Base-by-base conservation (phyloP, 2,797 vertebrate genomes). In the Fundulus diaphanus region DNA sequence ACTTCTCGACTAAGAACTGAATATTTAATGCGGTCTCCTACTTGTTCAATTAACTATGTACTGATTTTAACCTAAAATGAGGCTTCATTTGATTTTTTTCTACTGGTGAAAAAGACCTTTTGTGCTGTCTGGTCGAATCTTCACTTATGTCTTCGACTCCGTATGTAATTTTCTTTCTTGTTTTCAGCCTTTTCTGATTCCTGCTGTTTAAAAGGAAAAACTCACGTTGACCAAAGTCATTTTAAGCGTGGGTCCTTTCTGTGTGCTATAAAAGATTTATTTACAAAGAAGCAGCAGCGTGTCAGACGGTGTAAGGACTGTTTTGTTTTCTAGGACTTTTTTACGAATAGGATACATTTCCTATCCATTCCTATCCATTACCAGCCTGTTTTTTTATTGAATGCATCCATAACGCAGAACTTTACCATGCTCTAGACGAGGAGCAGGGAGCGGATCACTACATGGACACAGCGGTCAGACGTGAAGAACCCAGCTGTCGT, bases 391-490 rank as follows among this genome's bases (percentile, higher is more conserved):
- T 72, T 35, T 2, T 31, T 70, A 31, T 66, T 52, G 20, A 56
- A 40, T 67, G 54, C 72, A 72, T 56, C 68, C 65, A 66, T 51
- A 56, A 48, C 22, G 61, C 68, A 66, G 52, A 31, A 49, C 37
- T 80, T 27, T 63, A 77, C 24, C 70, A 5, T 5, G 75, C 66
- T 3, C 79, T 1, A 2, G 69, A 87, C 52, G 40, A 42, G 40
- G 40, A 42, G 40, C 27, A 16, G 1, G 27, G 24, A 31, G 31
- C n/a, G 31, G 15, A 15, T 27, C n/a, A n/a, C n/a, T n/a, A n/a
- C n/a, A n/a, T n/a, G n/a, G 22, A 56, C 65, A 78, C 71, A 72
- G 68, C 74, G 84, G 85, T 88, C 71, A 77, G 84, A 90, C 37
- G 54, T 75, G 77, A 90, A 78, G 31, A 83, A 82, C 80, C 77